phyloP scores from a whole-genome alignment of 2,888 invertebrate genomes.

The Miltochrista miniata region DNA sequence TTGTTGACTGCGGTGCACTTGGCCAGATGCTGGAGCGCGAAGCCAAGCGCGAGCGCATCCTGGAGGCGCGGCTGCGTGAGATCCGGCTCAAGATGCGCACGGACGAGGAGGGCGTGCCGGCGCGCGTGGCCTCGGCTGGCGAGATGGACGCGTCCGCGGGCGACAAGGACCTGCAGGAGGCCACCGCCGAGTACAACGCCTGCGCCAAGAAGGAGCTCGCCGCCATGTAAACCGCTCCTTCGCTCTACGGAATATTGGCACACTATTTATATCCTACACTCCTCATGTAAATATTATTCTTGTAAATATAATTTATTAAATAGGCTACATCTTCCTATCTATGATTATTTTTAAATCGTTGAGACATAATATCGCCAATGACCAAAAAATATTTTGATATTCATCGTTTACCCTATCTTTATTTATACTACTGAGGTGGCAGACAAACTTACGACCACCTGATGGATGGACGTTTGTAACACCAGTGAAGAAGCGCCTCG shows the following conservation, averaged over 20 bases:
- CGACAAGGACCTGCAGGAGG: slow-evolving; percentile 60
- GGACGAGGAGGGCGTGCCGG: slow-evolving; percentile 59
- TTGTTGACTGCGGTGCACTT: too few relatives aligned
- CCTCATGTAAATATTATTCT: not conserved
- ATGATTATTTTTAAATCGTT: too few relatives aligned
- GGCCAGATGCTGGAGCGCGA: slow-evolving; percentile 95
- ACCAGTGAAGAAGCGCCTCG: too few relatives aligned
- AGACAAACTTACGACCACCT: too few relatives aligned
- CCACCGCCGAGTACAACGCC: slow-evolving; percentile 49
- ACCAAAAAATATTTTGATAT: too few relatives aligned
- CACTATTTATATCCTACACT: not conserved
- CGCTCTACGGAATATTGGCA: slow-evolving; percentile 14
- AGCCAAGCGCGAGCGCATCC: slow-evolving; percentile 93
- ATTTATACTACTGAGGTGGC: too few relatives aligned
- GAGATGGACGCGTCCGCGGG: slow-evolving; percentile 51
- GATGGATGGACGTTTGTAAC: too few relatives aligned
- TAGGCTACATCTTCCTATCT: too few relatives aligned
- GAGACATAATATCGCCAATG: too few relatives aligned
- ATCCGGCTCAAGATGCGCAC: slow-evolving; percentile 84
- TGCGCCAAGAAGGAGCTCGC: slow-evolving; percentile 49
- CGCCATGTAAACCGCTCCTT: slow-evolving; percentile 9
- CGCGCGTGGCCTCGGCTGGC: slow-evolving; percentile 42
- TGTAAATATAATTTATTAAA: too few relatives aligned
- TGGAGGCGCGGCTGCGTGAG: slow-evolving; percentile 94
- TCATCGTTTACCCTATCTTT: too few relatives aligned